Evolutionary conservation across 2,888 invertebrate genomes (phyloP), one percentile per base, ranked within the genome.

Genomic region (Scaptomyza tumidula): DNA sequence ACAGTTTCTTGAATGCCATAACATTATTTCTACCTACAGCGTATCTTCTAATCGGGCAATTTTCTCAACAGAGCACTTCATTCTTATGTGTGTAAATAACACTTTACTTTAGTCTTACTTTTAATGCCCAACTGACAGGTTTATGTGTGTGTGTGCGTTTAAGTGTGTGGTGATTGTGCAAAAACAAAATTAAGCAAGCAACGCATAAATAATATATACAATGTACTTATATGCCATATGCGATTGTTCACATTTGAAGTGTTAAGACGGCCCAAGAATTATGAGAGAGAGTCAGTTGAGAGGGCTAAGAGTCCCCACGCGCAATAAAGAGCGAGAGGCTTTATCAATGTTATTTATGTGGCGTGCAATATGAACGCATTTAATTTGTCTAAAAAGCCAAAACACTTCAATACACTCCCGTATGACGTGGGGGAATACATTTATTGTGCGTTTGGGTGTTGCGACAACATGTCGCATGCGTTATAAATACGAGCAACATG

Each of bases 121-220:
- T 70, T 88, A 84, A 83, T 79, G 82, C 88, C 77, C 59, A 53
- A 63, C 86, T 84, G 83, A 88, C 88, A 83, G 86, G 68, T 83
- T 86, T 69, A 86, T 83, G 69, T 46, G 58, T 53, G 82, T 43
- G 54, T 35, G 58, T 52, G 31, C 37, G 29, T 59, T 39, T 37
- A 29, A 9, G 56, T 59, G 60, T 62, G 61, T 53, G 45, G 59
- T 39, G 52, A 87, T 79, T 80, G 77, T 85, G 88, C 83, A 71
- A 55, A 86, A 71, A 55, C n/a, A 86, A 83, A 87, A 83, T 83
- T 77, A 78, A 82, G 83, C 71, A 82, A 72, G 85, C 86, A 86
- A 63, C 70, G 52, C 73, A 35, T 33, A 35, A 24, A 37, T 50
- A 60, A 72, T 45, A 10, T 33, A 49, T 5, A 33, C 11, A 0